Conservation (phyloP, 1,140 invertebrate species). For the Lineus longissimus region DNA sequence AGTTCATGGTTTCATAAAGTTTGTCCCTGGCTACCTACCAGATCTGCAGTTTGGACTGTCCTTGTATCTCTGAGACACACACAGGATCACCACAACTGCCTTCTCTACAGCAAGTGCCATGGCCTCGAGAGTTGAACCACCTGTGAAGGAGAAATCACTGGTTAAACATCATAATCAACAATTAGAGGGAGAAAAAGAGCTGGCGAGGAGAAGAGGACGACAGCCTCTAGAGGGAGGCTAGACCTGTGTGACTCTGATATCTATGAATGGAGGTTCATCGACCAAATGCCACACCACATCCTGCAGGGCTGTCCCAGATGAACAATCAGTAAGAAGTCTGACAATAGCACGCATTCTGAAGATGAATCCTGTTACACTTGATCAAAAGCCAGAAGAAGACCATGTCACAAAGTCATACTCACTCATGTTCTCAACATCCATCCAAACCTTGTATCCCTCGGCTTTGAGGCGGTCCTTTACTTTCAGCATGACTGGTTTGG, state of each 20-base stretch:
- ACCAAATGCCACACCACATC: no score
- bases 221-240: neutral
- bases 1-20: no score
- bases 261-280: no score
- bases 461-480: conserved; percentile 41
- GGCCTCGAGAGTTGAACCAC: conserved; percentile 47
- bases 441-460: conserved; percentile 50
- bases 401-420: conserved; percentile 9
- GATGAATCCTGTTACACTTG: no score
- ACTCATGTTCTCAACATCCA: conserved; percentile 54
- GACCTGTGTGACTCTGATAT: no score
- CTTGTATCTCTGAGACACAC: conserved; percentile 51
- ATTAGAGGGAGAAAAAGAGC: neutral
- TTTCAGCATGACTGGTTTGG: conserved; percentile 36
- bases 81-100: conserved; percentile 41
- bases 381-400: neutral
- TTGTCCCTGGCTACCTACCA: no score
- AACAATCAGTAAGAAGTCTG: no score
- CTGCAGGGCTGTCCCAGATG: no score
- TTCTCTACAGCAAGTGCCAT: conserved; percentile 52
- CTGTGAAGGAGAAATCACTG: conserved; percentile 26
- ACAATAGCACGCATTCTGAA: no score
- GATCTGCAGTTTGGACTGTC: conserved; percentile 48
- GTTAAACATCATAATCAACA: neutral
- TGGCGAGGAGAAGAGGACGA: neutral